phyloP scores from a whole-genome alignment of 2,888 invertebrate species.

The Trichopoda pennipes region DNA sequence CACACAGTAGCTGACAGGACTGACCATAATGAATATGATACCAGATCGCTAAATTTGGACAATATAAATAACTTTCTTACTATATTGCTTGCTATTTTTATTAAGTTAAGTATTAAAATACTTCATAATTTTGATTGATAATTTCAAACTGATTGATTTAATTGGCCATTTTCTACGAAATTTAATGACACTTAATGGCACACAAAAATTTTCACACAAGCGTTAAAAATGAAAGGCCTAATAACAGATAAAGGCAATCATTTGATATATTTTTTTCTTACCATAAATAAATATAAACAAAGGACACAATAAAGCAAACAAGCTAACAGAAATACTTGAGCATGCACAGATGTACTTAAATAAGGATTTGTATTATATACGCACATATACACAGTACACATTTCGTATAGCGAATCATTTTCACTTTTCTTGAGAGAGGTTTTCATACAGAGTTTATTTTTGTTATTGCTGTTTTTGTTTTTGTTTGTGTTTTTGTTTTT shows the following conservation, averaged over 20 bases:
- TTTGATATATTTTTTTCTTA: slow-evolving; percentile 62
- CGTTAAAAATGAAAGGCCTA: background rate
- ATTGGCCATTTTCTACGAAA: background rate
- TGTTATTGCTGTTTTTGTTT: too few relatives aligned
- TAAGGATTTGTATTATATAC: background rate
- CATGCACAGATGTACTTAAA: background rate
- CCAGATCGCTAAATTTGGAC: too few relatives aligned
- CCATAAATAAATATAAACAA: slow-evolving; percentile 42
- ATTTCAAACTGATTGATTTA: slow-evolving; percentile 21
- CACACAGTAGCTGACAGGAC: too few relatives aligned
- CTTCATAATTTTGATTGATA: background rate
- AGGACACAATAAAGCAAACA: background rate
- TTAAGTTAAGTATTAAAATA: too few relatives aligned
- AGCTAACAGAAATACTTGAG: slow-evolving; percentile 3
- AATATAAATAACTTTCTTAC: too few relatives aligned
- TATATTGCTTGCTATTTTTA: too few relatives aligned
- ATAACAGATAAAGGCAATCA: slow-evolving; percentile 44
- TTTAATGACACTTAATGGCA: slow-evolving; percentile 6
- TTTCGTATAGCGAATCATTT: background rate
- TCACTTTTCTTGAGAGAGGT: background rate
- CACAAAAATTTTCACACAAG: background rate
- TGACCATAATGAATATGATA: too few relatives aligned
- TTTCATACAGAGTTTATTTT: background rate
- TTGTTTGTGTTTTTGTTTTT: background rate
- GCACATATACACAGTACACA: too few relatives aligned